phyloP scores from a whole-genome alignment of 2,113 vertebrate genomes.

The Neotragus moschatus region DNA sequence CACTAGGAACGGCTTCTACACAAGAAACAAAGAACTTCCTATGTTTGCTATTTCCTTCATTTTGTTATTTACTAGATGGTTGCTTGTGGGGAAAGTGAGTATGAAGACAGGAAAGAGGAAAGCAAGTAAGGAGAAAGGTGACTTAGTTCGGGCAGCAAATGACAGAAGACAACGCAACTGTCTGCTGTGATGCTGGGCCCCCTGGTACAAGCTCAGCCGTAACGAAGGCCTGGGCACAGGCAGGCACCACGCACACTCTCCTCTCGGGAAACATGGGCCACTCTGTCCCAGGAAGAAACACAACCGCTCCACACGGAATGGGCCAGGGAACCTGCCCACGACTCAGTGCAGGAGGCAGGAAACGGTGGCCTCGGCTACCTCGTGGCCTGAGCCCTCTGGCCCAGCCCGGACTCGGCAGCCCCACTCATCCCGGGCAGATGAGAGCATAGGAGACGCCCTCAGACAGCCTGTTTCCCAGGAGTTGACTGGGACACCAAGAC shows the following conservation, averaged over 20 bases:
- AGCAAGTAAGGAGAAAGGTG: not conserved
- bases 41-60: not conserved
- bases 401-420: not conserved
- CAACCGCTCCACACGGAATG: accelerated
- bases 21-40: not conserved
- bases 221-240: not conserved
- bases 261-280: not conserved
- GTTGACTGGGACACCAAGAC: not conserved
- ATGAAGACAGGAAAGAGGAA: not conserved
- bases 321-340: not conserved
- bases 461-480: not conserved
- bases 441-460: accelerated
- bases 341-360: not conserved
- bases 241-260: not conserved
- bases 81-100: too few relatives aligned
- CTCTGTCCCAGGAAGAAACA: not conserved
- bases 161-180: accelerated
- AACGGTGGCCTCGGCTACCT: not conserved
- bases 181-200: not conserved
- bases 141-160: not conserved
- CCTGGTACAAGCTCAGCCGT: accelerated
- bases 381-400: not conserved
- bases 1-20: not conserved
- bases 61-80: not conserved
- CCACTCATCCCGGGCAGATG: not conserved